Evolutionary conservation across 2,888 invertebrate species (phyloP).

Genomic region (Ectemnius lituratus): DNA sequence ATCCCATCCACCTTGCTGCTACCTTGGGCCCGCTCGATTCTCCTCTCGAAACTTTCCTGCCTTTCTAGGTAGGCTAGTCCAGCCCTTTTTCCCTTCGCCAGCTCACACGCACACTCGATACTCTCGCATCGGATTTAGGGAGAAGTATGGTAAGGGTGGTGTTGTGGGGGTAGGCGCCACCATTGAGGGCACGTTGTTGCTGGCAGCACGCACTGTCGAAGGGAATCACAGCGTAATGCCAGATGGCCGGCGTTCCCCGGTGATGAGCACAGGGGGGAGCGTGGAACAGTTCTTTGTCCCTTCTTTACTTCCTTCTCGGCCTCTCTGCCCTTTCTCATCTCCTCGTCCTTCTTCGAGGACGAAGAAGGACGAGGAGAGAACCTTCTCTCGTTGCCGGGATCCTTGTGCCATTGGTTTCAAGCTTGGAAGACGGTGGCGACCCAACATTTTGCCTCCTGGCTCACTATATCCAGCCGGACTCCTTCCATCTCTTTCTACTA

Average conservation of each 20-base stretch:
- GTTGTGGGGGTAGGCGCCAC: slow-evolving; percentile 58
- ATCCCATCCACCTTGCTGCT: neutral
- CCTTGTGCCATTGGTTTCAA: neutral
- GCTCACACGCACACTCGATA: too few species aligned
- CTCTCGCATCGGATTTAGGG: too few species aligned
- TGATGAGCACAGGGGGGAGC: slow-evolving; percentile 34
- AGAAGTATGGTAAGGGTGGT: slow-evolving; percentile 1
- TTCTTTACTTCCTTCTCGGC: slow-evolving; percentile 14
- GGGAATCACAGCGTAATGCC: slow-evolving; percentile 52
- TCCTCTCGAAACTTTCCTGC: too few species aligned
- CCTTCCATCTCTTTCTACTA: slow-evolving; percentile 11
- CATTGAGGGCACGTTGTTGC: slow-evolving; percentile 23
- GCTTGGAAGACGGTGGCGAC: too few species aligned
- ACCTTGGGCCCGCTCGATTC: neutral
- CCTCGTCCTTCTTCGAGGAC: neutral
- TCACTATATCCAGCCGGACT: slow-evolving; percentile 18
- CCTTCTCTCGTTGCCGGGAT: slow-evolving; percentile 28
- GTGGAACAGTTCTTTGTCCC: slow-evolving; percentile 43
- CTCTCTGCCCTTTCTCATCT: neutral
- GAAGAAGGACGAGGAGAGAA: neutral
- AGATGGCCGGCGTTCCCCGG: slow-evolving; percentile 57
- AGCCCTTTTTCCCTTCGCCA: too few species aligned
- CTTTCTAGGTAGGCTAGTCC: too few species aligned
- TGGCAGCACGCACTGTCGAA: slow-evolving; percentile 14
- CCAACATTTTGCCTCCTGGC: slow-evolving; percentile 28